Percentiles rank a stretch among this genome's conserved stretches.
phyloP scores from a whole-genome alignment of 2,888 invertebrate species.

The Metopia argyrocephala region DNA sequence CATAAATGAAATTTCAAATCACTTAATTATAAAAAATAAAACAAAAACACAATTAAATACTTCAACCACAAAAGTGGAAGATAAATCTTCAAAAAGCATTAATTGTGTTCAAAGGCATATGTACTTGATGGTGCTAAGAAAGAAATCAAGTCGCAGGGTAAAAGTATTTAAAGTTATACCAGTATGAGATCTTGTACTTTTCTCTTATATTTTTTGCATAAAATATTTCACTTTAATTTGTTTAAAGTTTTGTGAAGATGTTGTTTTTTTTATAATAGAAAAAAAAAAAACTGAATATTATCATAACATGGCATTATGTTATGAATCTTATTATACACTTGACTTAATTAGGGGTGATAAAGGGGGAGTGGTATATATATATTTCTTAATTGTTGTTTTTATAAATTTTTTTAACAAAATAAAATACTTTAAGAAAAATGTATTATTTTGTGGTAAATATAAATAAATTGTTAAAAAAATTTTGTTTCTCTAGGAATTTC shows the following conservation, averaged over 20 bases:
- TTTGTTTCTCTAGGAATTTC: no score
- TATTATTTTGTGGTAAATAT: no score
- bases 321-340: no score
- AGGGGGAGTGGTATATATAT: background rate
- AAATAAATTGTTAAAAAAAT: background rate
- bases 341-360: background rate
- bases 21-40: constrained; percentile 38
- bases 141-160: background rate
- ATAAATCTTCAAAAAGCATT: background rate
- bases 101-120: background rate
- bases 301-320: background rate
- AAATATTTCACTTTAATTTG: no score
- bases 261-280: background rate
- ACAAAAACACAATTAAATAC: constrained; percentile 44
- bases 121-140: no score
- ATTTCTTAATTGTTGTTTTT: background rate
- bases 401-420: background rate
- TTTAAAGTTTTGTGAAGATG: background rate
- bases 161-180: background rate
- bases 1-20: constrained; percentile 47
- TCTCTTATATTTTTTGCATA: no score
- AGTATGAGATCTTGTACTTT: no score
- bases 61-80: constrained; percentile 5
- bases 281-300: background rate
- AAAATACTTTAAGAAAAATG: no score